These are phyloP conservation scores for Pandemis cinnamomeana DNA, from an alignment of 2,888 invertebrate genomes.

Conservation along the genomic window DNA sequence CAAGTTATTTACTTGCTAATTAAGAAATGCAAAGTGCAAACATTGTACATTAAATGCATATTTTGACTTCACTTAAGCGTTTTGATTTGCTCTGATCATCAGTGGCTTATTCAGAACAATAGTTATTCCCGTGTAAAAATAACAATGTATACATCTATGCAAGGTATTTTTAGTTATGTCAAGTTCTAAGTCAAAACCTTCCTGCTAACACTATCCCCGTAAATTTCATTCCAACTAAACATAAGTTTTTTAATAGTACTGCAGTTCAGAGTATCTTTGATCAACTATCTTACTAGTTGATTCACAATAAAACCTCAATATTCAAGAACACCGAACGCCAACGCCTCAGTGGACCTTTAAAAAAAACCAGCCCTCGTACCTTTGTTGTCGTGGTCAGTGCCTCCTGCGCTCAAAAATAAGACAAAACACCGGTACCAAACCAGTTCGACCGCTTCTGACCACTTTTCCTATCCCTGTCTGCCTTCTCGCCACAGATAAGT, in stretches of 20 bases:
- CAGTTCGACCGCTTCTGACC: conserved; percentile 72
- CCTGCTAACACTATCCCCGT: too few species aligned
- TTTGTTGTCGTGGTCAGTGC: conserved; percentile 84
- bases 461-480: conserved; percentile 65
- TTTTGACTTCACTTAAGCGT: too few species aligned
- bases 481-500: conserved; percentile 41
- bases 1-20: neutral
- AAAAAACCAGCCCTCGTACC: conserved; percentile 73
- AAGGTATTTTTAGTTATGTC: neutral
- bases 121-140: neutral
- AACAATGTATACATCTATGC: neutral
- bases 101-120: neutral
- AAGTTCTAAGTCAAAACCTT: too few species aligned
- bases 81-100: neutral
- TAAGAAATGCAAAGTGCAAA: neutral
- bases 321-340: conserved; percentile 13
- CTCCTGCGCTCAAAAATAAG: conserved; percentile 81
- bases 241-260: neutral
- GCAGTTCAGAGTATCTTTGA: neutral
- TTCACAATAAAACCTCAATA: neutral
- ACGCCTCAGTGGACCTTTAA: conserved; percentile 48
- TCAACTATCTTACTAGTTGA: neutral
- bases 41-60: neutral
- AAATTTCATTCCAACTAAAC: neutral
- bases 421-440: conserved; percentile 68